Base-by-base conservation (phyloP, 2,113 vertebrate genomes). In the Phalacrocorax aristotelis region DNA sequence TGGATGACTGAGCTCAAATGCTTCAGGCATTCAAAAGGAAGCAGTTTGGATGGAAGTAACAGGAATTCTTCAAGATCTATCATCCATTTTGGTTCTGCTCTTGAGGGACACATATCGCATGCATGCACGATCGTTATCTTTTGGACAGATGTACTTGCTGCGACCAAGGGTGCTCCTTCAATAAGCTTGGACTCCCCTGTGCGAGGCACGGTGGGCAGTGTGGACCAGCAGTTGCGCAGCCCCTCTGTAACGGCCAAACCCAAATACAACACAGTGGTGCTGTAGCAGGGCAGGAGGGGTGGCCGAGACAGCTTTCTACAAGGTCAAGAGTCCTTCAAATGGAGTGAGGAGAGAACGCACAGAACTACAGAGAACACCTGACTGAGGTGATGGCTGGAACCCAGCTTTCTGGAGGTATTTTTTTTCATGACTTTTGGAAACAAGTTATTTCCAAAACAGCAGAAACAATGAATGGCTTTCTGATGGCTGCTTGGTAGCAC, bases 141-240 rank as follows among this genome's bases (percentile, higher is more conserved):
- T 38, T 25, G 27, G 27, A 74, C 30, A 70, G 42, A 40, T 36
- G 4, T 22, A 48, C 60, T 36, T 71, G n/a, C 68, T 60, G 57
- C 87, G 27, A 58, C 29, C 22, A 49, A 40, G 29, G 32, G 22
- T 55, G 15, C n/a, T 32, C 23, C 40, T 11, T 40, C 36, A 66
- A 36, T 51, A 61, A 52, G 15, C 9, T 57, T 66, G 55, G 29
- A 54, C 30, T 46, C 30, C 34, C 27, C 4, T 4, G 12, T 18
- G 19, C 4, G 2, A 49, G 18, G 58, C 48, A 46, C 0, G 1
- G 51, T 3, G 14, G 32, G 38, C 20, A 30, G 10, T 2, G 8
- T 17, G n/a, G 49, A n/a, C 19, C 48, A 68, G 36, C 17, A 62
- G n/a, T 36, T 36, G 34, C 1, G 1, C 21, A 8, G 21, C 40